Conservation (phyloP, 92 coral and sea anemone genomes). For the Epizoanthus stellaris region DNA sequence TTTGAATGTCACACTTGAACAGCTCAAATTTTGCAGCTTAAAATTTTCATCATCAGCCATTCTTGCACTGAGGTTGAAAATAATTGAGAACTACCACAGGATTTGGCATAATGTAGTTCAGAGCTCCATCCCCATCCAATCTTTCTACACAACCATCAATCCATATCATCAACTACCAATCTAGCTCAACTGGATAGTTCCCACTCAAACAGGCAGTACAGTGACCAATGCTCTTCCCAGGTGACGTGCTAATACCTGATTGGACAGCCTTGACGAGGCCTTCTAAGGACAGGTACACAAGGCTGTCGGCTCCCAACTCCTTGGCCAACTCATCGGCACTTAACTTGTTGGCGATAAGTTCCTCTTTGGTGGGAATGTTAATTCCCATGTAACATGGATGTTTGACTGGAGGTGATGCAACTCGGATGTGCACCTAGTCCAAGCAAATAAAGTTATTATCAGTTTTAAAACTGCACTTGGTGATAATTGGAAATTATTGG, state of each 20-base stretch:
- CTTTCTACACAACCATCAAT: no score
- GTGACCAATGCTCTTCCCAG: conserved; percentile 68
- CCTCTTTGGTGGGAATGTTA: conserved; percentile 94
- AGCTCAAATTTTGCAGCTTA: no score
- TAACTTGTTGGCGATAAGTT: conserved; percentile 88
- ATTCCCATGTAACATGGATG: conserved; percentile 98
- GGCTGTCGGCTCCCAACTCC: conserved; percentile 87
- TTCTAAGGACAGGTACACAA: conserved; percentile 84
- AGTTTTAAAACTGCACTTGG: neutral
- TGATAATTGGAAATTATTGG: no score
- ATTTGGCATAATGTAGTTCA: no score
- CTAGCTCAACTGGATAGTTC: conserved; percentile 90
- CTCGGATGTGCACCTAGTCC: conserved; percentile 89
- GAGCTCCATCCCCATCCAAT: no score
- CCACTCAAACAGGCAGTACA: conserved; percentile 96
- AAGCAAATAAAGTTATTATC: neutral
- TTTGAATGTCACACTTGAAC: no score
- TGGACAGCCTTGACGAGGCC: conserved; percentile 91
- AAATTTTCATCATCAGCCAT: no score
- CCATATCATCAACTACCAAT: conserved; percentile 64
- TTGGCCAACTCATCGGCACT: conserved; percentile 77
- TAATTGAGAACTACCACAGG: no score
- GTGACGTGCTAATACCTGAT: conserved; percentile 63
- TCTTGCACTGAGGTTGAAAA: no score
- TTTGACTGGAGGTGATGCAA: conserved; percentile 96